Conservation (phyloP, 2,797 vertebrate genomes). For the Trachops cirrhosus region DNA sequence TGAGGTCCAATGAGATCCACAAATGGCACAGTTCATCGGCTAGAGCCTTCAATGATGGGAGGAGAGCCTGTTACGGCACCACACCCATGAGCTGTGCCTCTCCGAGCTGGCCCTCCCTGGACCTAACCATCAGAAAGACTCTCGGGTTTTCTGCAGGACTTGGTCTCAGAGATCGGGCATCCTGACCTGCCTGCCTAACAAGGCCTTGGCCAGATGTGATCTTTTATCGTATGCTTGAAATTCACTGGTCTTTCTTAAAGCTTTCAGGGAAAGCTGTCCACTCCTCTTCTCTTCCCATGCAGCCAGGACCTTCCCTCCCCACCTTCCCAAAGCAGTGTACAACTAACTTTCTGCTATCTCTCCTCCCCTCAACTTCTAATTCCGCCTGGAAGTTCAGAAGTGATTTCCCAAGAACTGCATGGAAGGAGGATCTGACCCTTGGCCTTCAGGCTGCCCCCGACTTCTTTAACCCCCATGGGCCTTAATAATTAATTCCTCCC, state of each 20-base stretch:
- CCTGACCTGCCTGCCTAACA: not conserved
- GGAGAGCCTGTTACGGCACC: not conserved
- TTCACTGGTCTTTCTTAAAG: not conserved
- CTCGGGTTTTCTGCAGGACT: not conserved
- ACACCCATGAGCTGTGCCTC: not conserved
- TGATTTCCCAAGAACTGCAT: constrained; percentile 43
- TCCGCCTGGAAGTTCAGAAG: constrained; percentile 12
- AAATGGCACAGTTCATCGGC: not conserved
- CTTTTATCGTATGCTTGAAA: not conserved
- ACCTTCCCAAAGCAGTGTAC: not conserved
- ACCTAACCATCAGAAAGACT: not conserved
- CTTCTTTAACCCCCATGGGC: not conserved
- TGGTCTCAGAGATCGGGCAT: not conserved
- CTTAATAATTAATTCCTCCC: constrained; percentile 45
- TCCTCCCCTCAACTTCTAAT: not conserved
- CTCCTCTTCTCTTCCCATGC: not conserved
- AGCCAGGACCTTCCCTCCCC: not conserved
- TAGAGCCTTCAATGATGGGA: not conserved
- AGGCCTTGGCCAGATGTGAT: not conserved
- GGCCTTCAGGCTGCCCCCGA: not conserved
- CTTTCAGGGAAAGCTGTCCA: not conserved
- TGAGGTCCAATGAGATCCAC: not conserved
- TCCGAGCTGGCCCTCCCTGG: not conserved
- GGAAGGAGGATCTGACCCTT: constrained; percentile 17
- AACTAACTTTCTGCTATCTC: not conserved